Evolutionary conservation across 2,797 vertebrate species (phyloP), one percentile per base, ranked within the genome.

Genomic region (Enoplosus armatus): DNA sequence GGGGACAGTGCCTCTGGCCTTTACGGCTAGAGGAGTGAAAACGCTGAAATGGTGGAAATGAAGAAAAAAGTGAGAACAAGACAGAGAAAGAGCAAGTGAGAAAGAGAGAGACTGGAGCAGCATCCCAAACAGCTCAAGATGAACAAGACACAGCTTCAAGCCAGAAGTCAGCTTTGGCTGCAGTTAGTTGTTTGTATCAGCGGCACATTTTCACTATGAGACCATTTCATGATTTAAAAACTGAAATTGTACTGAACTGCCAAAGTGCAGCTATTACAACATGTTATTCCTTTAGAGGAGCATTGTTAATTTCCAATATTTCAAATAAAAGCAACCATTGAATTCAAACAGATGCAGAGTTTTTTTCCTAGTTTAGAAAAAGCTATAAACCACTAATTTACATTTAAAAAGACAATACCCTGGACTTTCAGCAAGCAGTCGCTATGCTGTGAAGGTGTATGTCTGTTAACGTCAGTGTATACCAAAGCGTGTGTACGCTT

Each of bases 11-110:
- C 87, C 78, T 88, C 85, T 90, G 85, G 89, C 79, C 93, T 89
- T 87, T 89, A 75, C 16, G 27, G 77, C 83, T 78, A 58, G 54
- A 84, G 82, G 75, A 81, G 77, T 64, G 68, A 82, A 85, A 84
- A 79, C 24, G 89, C 90, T 92, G 90, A 90, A 92, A 82, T 55
- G 11, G 82, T 86, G 67, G 75, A 92, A 89, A 89, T 73, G 79
- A 81, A 82, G 82, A 78, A 74, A 69, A 84, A 81, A 87, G 74
- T 74, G 73, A 83, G 76, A 84, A 80, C n/a, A 71, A 86, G 84
- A 87, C 27, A 27, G 26, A 72, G 70, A 84, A 78, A 50, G 79
- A 75, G 73, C 33, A 54, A 84, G 79, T 53, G 77, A 63, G 53
- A 65, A 48, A 79, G 60, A 74, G 58, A 61, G 54, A 75, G 77